Evolutionary conservation across 1,140 invertebrate genomes (phyloP).

Genomic region (Rhopalosiphum padi): DNA sequence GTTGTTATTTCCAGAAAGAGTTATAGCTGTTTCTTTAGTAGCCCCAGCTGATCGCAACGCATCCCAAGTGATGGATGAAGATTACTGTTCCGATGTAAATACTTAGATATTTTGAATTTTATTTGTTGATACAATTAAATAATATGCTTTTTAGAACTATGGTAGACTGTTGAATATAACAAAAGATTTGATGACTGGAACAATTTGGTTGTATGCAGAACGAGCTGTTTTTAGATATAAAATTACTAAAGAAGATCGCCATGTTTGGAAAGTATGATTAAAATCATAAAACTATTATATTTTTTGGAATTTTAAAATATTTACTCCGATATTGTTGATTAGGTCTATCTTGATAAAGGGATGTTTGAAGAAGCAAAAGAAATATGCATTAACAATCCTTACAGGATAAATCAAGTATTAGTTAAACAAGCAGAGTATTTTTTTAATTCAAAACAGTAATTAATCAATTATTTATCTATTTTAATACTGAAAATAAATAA

Average conservation of each 20-base stretch:
- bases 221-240: constrained; percentile 86
- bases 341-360: constrained; percentile 69
- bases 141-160: constrained; percentile 69
- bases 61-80: constrained; percentile 49
- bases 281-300: constrained; percentile 26
- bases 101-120: neutral
- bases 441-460: constrained; percentile 75
- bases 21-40: constrained; percentile 78
- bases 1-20: constrained; percentile 81
- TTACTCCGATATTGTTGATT: neutral
- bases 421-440: constrained; percentile 88
- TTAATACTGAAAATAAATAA: neutral
- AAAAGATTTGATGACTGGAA: constrained; percentile 80
- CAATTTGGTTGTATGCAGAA: constrained; percentile 87
- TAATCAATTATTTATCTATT: neutral
- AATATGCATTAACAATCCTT: constrained; percentile 78
- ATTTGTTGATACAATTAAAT: neutral
- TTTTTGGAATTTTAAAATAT: neutral
- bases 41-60: neutral
- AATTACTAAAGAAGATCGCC: constrained; percentile 78
- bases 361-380: constrained; percentile 88
- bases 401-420: constrained; percentile 82
- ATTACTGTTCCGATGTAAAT: constrained; percentile 46
- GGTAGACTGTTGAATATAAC: constrained; percentile 83
- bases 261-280: constrained; percentile 77